Evolutionary conservation across 2,797 vertebrate species (phyloP).

Genomic region (Luscinia megarhynchos): DNA sequence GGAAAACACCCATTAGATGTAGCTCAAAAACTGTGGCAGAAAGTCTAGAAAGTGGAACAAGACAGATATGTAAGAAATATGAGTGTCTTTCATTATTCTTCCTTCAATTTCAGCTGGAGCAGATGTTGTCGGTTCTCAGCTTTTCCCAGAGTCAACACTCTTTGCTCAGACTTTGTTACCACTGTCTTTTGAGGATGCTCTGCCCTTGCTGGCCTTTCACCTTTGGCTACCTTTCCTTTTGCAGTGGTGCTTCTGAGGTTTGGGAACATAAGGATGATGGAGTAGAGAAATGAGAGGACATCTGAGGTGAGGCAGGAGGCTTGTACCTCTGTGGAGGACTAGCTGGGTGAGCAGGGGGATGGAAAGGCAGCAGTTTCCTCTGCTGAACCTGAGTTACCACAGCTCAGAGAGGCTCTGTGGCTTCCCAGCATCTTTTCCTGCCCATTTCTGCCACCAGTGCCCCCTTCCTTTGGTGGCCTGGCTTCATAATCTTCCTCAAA

Average conservation of each 20-base stretch:
- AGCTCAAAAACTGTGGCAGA: constrained; percentile 1
- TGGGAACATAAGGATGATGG: neutral
- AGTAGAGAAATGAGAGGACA: neutral
- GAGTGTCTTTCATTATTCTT: neutral
- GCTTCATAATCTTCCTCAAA: neutral
- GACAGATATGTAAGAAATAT: neutral
- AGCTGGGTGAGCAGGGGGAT: neutral
- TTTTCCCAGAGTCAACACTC: neutral
- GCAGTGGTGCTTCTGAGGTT: neutral
- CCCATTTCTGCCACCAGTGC: neutral
- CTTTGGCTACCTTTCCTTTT: neutral
- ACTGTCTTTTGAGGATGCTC: neutral
- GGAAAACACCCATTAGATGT: neutral
- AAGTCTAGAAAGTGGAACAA: constrained; percentile 10
- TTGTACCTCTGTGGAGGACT: neutral
- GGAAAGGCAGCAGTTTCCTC: neutral
- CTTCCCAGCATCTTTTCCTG: neutral
- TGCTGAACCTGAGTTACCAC: neutral
- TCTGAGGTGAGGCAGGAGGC: neutral
- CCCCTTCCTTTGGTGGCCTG: fast-evolving
- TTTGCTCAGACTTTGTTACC: neutral
- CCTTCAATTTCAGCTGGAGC: neutral
- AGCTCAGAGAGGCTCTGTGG: neutral
- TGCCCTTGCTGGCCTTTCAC: neutral
- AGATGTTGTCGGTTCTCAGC: neutral